Evolutionary conservation across 2,113 vertebrate species (phyloP), one percentile per base, ranked within the genome.

Genomic region (Lynx canadensis): DNA sequence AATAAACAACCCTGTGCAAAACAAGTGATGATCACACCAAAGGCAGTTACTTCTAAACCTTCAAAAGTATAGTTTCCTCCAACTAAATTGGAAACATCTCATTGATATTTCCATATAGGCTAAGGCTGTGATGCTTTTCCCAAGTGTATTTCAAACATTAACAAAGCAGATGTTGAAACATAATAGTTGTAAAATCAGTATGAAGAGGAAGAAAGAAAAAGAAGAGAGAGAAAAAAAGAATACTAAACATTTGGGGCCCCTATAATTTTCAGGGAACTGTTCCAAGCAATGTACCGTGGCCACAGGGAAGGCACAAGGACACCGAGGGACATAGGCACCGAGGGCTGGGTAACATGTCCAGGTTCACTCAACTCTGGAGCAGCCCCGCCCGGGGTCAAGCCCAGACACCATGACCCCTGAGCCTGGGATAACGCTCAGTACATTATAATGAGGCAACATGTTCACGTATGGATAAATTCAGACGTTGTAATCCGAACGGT

Each of bases 361-460:
- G 45, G 41, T 19, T 48, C 10, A 18, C 38, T 60, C 23, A 41
- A 11, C 27, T 13, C 0, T 10, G 11, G 25, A 33, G 25, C 21
- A 45, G 38, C 52, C 41, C 9, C 13, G 10, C 33, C 78, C 1
- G 2, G 79, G 41, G 52, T 76, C 63, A 78, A 36, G 76, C 33
- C 23, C 12, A 16, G 55, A 11, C 7, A 9, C 25, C 9, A 27
- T 10, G 41, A 52, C 36, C 1, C 52, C 23, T 1, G 23, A 90
- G 23, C 2, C 45, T 21, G 9, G 7, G 9, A 27, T 18, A 36
- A 29, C 7, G 7, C 21, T 21, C 1, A 0, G 27, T 33, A 14
- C 3, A 1, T 63, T 1, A 3, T 4, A 76, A 12, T 6, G 16
- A 68, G 52, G 69, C 48, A 15, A n/a, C 6, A 33, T 7, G 14